Evolutionary conservation across 2,113 vertebrate genomes (phyloP).

Genomic region (Vulpes lagopus): DNA sequence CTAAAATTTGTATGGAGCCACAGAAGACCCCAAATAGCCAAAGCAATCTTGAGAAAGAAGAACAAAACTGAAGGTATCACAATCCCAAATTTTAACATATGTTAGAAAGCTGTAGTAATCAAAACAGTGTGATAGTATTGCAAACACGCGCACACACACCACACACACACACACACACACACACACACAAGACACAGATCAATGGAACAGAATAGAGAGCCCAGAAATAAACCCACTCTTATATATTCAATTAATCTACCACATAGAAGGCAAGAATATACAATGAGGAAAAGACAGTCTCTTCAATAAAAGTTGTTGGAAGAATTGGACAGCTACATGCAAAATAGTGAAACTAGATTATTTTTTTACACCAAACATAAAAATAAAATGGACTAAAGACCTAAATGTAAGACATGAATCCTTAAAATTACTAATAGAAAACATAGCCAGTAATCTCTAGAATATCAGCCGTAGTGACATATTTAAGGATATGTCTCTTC

Average conservation of each 20-base stretch:
- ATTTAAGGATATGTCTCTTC: background rate
- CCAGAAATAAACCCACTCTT: background rate
- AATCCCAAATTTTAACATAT: background rate
- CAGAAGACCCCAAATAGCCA: background rate
- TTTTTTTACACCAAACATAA: background rate
- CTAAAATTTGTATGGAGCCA: background rate
- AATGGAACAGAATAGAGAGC: background rate
- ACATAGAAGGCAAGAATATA: background rate
- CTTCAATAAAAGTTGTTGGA: background rate
- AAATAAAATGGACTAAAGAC: background rate
- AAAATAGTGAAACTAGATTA: background rate
- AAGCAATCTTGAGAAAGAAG: background rate
- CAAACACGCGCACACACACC: fast-evolving
- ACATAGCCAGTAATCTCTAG: background rate
- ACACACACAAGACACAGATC: background rate
- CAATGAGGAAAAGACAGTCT: background rate
- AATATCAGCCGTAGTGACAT: background rate
- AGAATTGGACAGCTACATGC: background rate
- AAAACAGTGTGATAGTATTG: background rate
- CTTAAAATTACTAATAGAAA: background rate
- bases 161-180: background rate
- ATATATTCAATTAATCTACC: background rate
- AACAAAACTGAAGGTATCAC: background rate
- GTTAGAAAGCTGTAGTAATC: background rate
- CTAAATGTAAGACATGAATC: background rate